A percentile compares a stretch with the other conserved stretches of the same genome.
Conservation (phyloP, 92 coral and sea anemone genomes). For the Bergia puertoricense region DNA sequence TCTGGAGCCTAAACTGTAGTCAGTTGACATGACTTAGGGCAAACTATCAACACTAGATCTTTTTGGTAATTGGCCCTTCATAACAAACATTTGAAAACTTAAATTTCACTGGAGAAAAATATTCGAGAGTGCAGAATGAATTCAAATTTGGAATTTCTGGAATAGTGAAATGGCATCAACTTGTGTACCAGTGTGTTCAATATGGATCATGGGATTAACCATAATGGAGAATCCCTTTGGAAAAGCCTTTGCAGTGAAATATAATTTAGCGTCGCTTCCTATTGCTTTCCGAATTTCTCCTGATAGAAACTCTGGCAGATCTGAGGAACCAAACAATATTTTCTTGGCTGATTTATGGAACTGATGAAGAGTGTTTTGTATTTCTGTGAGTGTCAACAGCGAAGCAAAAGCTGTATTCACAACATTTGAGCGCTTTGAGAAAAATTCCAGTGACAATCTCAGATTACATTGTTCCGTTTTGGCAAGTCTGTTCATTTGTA, state of each 20-base stretch:
- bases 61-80: constrained; percentile 28
- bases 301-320: background rate
- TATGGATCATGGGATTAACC: constrained; percentile 18
- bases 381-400: background rate
- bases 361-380: background rate
- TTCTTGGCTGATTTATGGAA: background rate
- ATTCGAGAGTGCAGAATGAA: constrained; percentile 21
- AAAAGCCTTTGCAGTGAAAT: background rate
- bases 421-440: background rate
- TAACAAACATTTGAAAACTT: constrained; percentile 24
- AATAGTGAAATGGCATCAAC: constrained; percentile 12
- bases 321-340: background rate
- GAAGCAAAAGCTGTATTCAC: background rate
- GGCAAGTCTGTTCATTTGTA: background rate
- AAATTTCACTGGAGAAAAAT: constrained; percentile 27
- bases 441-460: background rate
- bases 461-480: background rate
- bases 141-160: background rate
- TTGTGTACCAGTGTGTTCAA: constrained; percentile 1
- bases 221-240: background rate
- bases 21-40: constrained; percentile 31
- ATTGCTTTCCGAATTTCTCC: background rate
- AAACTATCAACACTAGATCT: constrained; percentile 13
- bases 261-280: background rate
- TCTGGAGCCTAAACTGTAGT: constrained; percentile 14